Evolutionary conservation across 2,888 invertebrate species (phyloP), one percentile per base, ranked within the genome.

Genomic region (Agonopterix heracliana): DNA sequence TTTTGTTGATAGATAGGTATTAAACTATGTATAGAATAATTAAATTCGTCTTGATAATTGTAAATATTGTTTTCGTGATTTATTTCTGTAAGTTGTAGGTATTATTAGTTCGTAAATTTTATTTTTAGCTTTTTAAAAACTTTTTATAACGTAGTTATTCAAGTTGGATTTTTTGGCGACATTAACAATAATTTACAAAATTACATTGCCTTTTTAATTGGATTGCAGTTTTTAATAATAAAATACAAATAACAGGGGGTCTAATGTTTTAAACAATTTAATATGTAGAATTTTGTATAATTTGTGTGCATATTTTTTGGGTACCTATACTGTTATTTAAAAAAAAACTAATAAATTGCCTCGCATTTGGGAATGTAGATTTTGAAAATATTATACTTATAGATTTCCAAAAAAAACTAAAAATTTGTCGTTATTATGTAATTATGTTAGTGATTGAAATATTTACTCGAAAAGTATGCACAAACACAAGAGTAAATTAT

Each of bases 311-410:
- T 74, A 78, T 74, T 76, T 64, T 79, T 78, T 69, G 74, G 68
- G 72, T 66, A 61, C 61, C 64, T 68, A 72, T 47, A 45, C 45
- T 47, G 44, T 49, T 49, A 47, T 49, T 55, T 55, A 54, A 58
- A 63, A 73, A 74, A 70, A 73, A 74, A 84, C 83, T 85, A 83
- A 75, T 76, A 86, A 83, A 86, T 88, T 86, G 72, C 88, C 88
- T 88, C 88, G 88, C 88, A 88, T 88, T 88, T 87, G 88, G 87
- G 78, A 85, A 81, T 72, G 82, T 87, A 87, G 85, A 86, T 85
- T 87, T 85, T 86, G 85, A 85, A 26, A 79, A 77, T 78, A 71
- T 66, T 74, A 78, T 78, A 82, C 66, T 80, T 71, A 67, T 71
- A 73, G 81, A 84, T 79, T 83, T 83, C 75, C 75, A 82, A 84